Evolutionary conservation across 2,888 invertebrate genomes (phyloP), one percentile per base, ranked within the genome.

Genomic region (Amphipoea lucens): DNA sequence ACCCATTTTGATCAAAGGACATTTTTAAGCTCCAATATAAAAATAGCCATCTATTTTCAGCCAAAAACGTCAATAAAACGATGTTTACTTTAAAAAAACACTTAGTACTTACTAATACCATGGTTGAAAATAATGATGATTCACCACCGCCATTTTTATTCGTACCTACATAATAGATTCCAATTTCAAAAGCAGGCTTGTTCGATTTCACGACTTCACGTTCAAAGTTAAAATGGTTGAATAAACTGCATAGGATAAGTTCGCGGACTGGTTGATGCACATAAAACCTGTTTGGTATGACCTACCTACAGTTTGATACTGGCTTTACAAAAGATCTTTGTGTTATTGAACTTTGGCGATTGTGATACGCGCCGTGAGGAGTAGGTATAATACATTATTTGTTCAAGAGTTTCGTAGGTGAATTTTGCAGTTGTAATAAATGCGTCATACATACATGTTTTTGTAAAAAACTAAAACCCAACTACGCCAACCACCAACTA

Each of bases 301-400:
- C 86, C 86, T 79, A 84, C 85, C 86, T 76, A 78, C 54, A 62
- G 42, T 45, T 20, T 82, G 87, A 87, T 82, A 74, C 65, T 67
- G 66, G 54, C 65, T 67, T 65, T 65, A 87, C 86, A 86, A 87
- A 78, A 76, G 76, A 69, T 71, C 76, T 87, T 85, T 86, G 85
- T 84, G 85, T 65, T 86, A 87, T 84, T 86, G 87, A 86, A 87
- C 86, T 87, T 87, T 87, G 65, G 36, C 17, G 63, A 72, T 84
- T 82, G 65, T 84, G 74, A 79, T 84, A 68, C 60, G 70, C 40
- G 14, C 17, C 5, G 29, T 62, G n/a, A 29, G 14, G 70, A 69
- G 40, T n/a, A n/a, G n/a, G n/a, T 68, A 62, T 54, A 81, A 42
- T 60, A n/a, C 36, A 60, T 66, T 78, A 69, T 83, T 78, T 84